These are phyloP conservation scores for Aphis craccivora DNA, from an alignment of 1,140 invertebrate genomes.

Conservation along the genomic window DNA sequence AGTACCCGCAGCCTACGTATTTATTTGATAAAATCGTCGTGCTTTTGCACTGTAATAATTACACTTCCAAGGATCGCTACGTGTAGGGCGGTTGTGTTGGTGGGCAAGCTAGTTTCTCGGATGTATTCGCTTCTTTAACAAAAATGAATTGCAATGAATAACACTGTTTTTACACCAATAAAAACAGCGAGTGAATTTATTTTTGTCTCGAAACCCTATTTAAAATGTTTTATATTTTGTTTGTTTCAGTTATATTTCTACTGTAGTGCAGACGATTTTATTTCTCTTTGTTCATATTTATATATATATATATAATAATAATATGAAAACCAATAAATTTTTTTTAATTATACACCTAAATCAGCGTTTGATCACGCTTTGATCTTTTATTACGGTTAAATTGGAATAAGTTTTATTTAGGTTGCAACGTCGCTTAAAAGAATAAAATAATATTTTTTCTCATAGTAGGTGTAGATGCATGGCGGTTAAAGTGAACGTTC, in stretches of 20 bases:
- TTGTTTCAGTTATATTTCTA: neutral
- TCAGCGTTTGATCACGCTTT: neutral
- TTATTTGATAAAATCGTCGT: neutral
- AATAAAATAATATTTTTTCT: neutral
- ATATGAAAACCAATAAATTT: neutral
- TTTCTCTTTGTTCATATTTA: neutral
- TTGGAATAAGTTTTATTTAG: conserved; percentile 5
- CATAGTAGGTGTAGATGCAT: neutral
- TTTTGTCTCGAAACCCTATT: neutral
- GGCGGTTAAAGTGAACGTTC: neutral
- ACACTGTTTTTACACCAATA: neutral
- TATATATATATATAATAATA: neutral
- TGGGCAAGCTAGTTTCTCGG: neutral
- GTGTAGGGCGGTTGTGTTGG: neutral
- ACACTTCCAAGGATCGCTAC: neutral
- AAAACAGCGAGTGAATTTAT: neutral
- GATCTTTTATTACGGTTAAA: neutral
- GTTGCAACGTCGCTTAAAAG: neutral
- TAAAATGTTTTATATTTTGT: neutral
- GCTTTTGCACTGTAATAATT: neutral
- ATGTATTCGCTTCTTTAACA: neutral
- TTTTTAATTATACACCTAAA: neutral
- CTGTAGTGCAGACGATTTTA: neutral
- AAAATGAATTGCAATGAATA: neutral
- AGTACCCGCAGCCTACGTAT: neutral